Conservation (phyloP, 2,113 vertebrate species). For the Cathartes aura region DNA sequence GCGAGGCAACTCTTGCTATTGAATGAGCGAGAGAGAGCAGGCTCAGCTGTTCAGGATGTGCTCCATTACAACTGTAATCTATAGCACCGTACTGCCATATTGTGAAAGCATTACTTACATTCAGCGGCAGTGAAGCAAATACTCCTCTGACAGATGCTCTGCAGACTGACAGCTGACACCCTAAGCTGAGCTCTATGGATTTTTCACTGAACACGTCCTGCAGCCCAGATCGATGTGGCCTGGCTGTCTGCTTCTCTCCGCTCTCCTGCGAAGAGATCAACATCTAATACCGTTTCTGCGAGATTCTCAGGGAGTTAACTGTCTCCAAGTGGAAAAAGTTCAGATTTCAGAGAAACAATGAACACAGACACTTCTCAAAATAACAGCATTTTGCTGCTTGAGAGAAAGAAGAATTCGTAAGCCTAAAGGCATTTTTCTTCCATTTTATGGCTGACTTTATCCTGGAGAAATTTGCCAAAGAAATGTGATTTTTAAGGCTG, state of each 20-base stretch:
- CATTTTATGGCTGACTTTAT: constrained; percentile 10
- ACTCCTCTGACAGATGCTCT: constrained; percentile 58
- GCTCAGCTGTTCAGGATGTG: constrained; percentile 75
- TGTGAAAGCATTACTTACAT: constrained; percentile 38
- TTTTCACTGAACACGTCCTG: constrained; percentile 14
- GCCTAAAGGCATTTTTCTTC: constrained; percentile 34
- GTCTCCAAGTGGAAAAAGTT: constrained; percentile 51
- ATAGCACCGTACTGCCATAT: constrained; percentile 17
- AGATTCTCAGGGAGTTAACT: constrained; percentile 48
- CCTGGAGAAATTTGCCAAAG: constrained; percentile 18
- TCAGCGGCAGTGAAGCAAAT: not conserved
- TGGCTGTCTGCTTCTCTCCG: not conserved
- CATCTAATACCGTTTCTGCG: not conserved
- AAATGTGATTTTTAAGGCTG: constrained; percentile 22
- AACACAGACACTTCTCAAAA: constrained; percentile 26
- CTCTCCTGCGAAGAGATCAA: constrained; percentile 5
- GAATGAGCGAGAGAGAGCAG: constrained; percentile 48
- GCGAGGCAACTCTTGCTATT: constrained; percentile 24
- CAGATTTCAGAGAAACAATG: constrained; percentile 65
- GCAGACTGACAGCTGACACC: constrained; percentile 72
- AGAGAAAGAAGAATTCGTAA: not conserved
- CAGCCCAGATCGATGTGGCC: not conserved
- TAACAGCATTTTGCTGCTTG: not conserved
- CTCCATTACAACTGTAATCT: constrained; percentile 56
- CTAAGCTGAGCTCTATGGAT: not conserved